A percentile compares a stretch with the other conserved stretches of the same genome.
Evolutionary conservation across 2,797 vertebrate species (phyloP).

Genomic region (Thamnophis elegans): DNA sequence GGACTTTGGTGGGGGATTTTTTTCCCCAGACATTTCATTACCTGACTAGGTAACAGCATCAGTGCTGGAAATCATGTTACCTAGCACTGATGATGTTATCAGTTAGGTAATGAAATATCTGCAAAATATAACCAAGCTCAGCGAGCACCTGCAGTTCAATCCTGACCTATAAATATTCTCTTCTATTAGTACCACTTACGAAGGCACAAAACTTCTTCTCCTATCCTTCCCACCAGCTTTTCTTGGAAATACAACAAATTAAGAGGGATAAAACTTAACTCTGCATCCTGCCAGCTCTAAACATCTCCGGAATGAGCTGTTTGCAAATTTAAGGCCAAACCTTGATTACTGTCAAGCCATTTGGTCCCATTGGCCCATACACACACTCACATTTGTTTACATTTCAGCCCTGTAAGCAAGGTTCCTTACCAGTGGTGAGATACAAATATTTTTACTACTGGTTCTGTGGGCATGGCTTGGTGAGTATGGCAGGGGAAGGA

Average conservation of each 20-base stretch:
- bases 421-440: no score
- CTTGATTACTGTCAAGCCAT: neutral
- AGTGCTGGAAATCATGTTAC: neutral
- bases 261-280: neutral
- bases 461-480: no score
- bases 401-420: neutral
- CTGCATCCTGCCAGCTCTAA: neutral
- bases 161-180: neutral
- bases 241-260: neutral
- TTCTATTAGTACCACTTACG: neutral
- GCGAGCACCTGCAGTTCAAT: neutral
- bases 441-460: no score
- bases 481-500: no score
- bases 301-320: neutral
- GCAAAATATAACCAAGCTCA: neutral
- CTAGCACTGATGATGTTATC: neutral
- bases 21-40: neutral
- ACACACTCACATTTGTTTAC: neutral
- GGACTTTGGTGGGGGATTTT: neutral
- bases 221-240: neutral
- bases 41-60: neutral
- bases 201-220: neutral
- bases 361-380: neutral
- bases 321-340: neutral
- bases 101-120: neutral